phyloP scores from a whole-genome alignment of 2,113 vertebrate species.

The Istiophorus platypterus region DNA sequence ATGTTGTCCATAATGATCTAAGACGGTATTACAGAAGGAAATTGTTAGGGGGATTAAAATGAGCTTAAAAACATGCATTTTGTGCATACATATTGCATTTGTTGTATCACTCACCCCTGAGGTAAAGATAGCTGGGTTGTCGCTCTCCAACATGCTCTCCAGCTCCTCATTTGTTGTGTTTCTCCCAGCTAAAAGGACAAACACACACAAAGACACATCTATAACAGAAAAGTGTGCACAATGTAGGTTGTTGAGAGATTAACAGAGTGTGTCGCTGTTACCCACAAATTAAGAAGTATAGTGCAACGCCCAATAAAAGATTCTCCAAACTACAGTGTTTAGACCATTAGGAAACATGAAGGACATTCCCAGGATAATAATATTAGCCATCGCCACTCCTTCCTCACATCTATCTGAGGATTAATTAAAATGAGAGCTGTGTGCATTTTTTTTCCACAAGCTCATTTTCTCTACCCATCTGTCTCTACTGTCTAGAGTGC shows the following conservation, averaged over 20 bases:
- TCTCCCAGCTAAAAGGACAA: conserved; percentile 88
- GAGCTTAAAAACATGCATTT: neutral
- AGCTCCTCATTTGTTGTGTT: conserved; percentile 97
- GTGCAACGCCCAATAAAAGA: neutral
- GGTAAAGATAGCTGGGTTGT: conserved; percentile 96
- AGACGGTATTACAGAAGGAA: neutral
- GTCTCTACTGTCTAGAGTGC: neutral
- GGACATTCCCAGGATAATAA: neutral
- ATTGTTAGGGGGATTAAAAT: neutral
- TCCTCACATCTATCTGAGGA: conserved; percentile 20
- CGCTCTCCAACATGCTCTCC: conserved; percentile 97
- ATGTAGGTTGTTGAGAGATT: neutral
- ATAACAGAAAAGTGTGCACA: neutral
- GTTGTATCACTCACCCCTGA: conserved; percentile 88
- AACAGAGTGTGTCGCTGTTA: neutral
- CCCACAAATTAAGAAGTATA: neutral
- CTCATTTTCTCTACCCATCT: conserved; percentile 40
- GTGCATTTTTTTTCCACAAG: conserved; percentile 18
- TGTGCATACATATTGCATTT: neutral
- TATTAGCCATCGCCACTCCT: neutral
- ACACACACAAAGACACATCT: conserved; percentile 30
- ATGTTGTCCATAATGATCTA: conserved; percentile 99
- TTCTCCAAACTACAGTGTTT: conserved; percentile 13
- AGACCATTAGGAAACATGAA: conserved; percentile 15
- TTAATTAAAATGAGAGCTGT: conserved; percentile 42